Percentiles rank a stretch among this genome's conserved stretches.
Evolutionary conservation across 2,797 vertebrate genomes (phyloP).

Genomic region (Chiloscyllium punctatum): DNA sequence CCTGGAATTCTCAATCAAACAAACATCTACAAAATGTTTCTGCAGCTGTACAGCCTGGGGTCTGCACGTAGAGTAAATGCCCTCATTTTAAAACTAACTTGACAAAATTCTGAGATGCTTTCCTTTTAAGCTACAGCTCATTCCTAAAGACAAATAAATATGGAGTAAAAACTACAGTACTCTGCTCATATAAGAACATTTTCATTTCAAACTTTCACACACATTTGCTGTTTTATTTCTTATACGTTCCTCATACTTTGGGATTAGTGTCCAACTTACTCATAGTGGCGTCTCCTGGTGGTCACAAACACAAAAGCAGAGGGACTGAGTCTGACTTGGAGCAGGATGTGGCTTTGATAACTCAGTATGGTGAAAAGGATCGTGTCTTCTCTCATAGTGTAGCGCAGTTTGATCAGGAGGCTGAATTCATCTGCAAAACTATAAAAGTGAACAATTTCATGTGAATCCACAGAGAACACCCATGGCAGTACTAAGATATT

Average conservation of each 20-base stretch:
- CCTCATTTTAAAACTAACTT: not conserved
- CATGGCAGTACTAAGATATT: not conserved
- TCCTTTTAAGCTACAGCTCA: no score
- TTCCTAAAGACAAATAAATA: not conserved
- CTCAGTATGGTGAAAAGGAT: slow-evolving; percentile 70
- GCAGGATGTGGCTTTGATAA: slow-evolving; percentile 57
- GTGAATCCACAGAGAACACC: not conserved
- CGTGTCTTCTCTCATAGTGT: slow-evolving; percentile 61
- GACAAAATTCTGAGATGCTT: not conserved
- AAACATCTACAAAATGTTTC: not conserved
- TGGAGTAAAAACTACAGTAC: not conserved
- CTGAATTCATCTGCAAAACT: slow-evolving; percentile 79
- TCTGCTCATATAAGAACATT: not conserved
- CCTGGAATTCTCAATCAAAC: not conserved
- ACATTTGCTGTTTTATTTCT: no score
- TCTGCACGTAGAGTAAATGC: not conserved
- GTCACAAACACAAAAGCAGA: slow-evolving; percentile 64
- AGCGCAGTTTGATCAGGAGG: slow-evolving; percentile 67
- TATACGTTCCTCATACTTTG: not conserved
- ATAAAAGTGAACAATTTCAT: not conserved
- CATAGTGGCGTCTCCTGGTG: slow-evolving; percentile 73
- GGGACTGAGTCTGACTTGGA: slow-evolving; percentile 70
- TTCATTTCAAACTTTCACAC: not conserved
- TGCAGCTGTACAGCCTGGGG: not conserved
- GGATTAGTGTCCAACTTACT: slow-evolving; percentile 59